These are phyloP conservation scores for Tetraodon nigroviridis DNA, from an alignment of 2,113 vertebrate genomes.

Conservation along the genomic window DNA sequence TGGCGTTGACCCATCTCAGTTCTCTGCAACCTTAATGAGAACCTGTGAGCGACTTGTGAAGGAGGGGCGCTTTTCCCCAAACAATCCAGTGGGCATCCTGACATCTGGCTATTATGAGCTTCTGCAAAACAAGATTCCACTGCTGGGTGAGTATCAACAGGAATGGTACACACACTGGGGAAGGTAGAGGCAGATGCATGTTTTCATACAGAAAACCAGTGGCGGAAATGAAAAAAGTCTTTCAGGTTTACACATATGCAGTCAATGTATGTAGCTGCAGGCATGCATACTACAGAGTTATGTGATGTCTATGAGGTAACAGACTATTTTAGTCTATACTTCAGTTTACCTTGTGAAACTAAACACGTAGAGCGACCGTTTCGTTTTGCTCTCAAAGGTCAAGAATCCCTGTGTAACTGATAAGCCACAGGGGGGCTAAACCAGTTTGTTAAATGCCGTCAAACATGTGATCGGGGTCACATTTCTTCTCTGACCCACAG, in stretches of 20 bases:
- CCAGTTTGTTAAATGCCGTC: slow-evolving; percentile 6
- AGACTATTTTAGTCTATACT: slow-evolving; percentile 8
- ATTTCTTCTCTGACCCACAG: slow-evolving; percentile 28
- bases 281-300: slow-evolving; percentile 2
- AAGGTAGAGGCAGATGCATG: slow-evolving; percentile 14
- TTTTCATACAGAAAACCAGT: slow-evolving; percentile 35
- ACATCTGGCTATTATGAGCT: slow-evolving; percentile 94
- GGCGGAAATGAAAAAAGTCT: too few relatives aligned
- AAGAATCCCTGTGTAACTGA: slow-evolving; percentile 28
- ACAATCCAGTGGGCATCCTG: slow-evolving; percentile 91
- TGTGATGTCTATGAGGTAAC: slow-evolving; percentile 16
- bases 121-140: slow-evolving; percentile 96
- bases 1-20: slow-evolving; percentile 97
- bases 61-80: slow-evolving; percentile 92
- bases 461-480: slow-evolving; percentile 35
- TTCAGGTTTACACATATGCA: background rate
- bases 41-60: slow-evolving; percentile 95
- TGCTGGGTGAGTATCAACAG: background rate
- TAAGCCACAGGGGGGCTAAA: slow-evolving; percentile 11
- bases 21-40: slow-evolving; percentile 96
- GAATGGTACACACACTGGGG: slow-evolving; percentile 3
- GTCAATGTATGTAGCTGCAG: background rate
- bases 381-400: slow-evolving; percentile 19
- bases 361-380: background rate
- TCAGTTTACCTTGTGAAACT: background rate